A percentile compares a stretch with the other conserved stretches of the same genome.
phyloP scores from a whole-genome alignment of 2,113 vertebrate species.

The Chionis minor region DNA sequence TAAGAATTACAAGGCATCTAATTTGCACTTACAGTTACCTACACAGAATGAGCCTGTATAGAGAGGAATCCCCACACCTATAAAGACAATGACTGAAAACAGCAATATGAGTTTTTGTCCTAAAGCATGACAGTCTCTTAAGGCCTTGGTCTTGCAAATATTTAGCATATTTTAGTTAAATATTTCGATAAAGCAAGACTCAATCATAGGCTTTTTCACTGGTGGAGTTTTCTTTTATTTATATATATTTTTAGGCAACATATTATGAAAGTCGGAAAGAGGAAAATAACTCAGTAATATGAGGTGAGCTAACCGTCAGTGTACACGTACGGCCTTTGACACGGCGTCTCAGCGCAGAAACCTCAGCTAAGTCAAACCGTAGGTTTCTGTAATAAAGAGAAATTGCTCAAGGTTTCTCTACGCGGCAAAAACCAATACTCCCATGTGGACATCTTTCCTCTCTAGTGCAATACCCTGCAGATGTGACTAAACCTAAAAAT shows the following conservation, averaged over 20 bases:
- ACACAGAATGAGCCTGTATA: neutral
- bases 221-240: conserved; percentile 57
- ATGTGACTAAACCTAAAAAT: conserved; percentile 6
- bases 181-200: neutral
- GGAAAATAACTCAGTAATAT: neutral
- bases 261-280: conserved; percentile 20
- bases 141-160: neutral
- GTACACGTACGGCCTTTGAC: rapidly evolving
- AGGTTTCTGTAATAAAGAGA: neutral
- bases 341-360: neutral
- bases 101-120: neutral
- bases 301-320: neutral
- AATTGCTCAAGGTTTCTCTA: neutral
- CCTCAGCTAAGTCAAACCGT: neutral
- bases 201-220: neutral
- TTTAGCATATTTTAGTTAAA: neutral
- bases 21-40: neutral
- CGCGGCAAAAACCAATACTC: neutral
- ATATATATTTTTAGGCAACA: conserved; percentile 52
- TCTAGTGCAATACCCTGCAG: conserved; percentile 20
- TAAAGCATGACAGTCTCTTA: neutral
- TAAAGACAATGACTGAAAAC: neutral
- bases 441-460: neutral
- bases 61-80: neutral
- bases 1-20: neutral